Base-by-base conservation (phyloP, 2,113 vertebrate genomes). In the Caranx ignobilis region DNA sequence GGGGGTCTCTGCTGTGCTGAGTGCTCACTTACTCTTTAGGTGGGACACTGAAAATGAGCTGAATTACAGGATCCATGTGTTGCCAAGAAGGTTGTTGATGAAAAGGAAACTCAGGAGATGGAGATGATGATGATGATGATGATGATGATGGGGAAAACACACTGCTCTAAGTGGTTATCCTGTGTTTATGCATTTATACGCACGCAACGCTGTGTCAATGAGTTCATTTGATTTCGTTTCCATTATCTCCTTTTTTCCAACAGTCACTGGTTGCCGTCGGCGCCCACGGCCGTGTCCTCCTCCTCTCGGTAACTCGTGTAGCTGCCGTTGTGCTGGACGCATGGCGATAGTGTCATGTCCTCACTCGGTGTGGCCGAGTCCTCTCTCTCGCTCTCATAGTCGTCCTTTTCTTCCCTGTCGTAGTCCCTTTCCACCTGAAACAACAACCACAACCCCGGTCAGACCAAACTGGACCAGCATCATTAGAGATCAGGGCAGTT, bases 241-340 rank as follows among this genome's bases (percentile, higher is more conserved):
- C 19, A 19, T 0, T 7, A 48, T 6, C 60, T 4, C 6, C 31
- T 2, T 26, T 26, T 26, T 26, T 26, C 26, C 26, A 16, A 47
- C 4, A 64, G 77, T 89, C 83, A 87, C 81, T 87, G 74, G 63
- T 43, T 68, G n/a, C 37, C 1, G 35, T 77, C 34, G 2, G 75
- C 48, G 0, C 66, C 72, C 65, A 71, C 10, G 1, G 39, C 6
- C 1, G 39, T 2, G 50, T 32, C 62, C 0, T 71, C 75, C 60
- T 80, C 78, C 1, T 81, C 85, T 0, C 6, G 39, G 80, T 85
- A 94, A 48, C 91, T 92, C 82, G 94, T 95, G 93, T 96, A 97
- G 91, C 95, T 97, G 63, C 97, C 97, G 4, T 98, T 99, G 67
- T 97, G 96, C 26, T 96, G 95, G 18, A 92, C 75, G 83, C 52